These are phyloP conservation scores for Epistrophe grossulariae DNA, from an alignment of 2,888 invertebrate genomes.

Conservation along the genomic window DNA sequence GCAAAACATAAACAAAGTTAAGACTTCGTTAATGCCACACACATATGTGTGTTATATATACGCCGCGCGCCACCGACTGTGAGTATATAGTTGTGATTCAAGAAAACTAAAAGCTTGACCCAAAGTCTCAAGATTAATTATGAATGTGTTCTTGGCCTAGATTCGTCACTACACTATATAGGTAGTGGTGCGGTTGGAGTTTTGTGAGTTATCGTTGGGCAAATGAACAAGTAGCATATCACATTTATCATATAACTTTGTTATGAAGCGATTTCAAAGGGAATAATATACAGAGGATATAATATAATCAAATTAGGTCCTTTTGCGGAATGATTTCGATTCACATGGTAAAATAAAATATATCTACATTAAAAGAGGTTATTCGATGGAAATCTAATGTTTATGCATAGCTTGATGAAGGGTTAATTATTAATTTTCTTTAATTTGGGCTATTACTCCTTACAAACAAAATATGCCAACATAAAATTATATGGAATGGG, in stretches of 20 bases:
- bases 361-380: neutral
- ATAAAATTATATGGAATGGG: too few relatives aligned
- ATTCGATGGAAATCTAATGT: neutral
- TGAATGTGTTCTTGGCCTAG: slow-evolving; percentile 66
- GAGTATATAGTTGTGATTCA: neutral
- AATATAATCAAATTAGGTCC: slow-evolving; percentile 18
- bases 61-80: too few relatives aligned
- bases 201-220: slow-evolving; percentile 66
- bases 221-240: slow-evolving; percentile 61
- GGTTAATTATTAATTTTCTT: neutral
- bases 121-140: slow-evolving; percentile 67
- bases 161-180: neutral
- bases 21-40: slow-evolving; percentile 30
- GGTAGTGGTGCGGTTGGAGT: slow-evolving; percentile 8
- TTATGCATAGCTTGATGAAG: neutral
- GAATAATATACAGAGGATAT: slow-evolving; percentile 52
- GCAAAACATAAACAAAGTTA: slow-evolving; percentile 39
- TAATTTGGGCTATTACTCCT: too few relatives aligned
- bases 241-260: slow-evolving; percentile 73
- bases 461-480: too few relatives aligned
- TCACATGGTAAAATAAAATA: neutral
- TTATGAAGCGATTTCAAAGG: slow-evolving; percentile 61
- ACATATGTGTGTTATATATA: slow-evolving; percentile 13
- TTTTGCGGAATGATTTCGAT: neutral
- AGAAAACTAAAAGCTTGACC: slow-evolving; percentile 19